Base-by-base conservation (phyloP, 2,888 invertebrate genomes). In the Dicroscelio sp. region DNA sequence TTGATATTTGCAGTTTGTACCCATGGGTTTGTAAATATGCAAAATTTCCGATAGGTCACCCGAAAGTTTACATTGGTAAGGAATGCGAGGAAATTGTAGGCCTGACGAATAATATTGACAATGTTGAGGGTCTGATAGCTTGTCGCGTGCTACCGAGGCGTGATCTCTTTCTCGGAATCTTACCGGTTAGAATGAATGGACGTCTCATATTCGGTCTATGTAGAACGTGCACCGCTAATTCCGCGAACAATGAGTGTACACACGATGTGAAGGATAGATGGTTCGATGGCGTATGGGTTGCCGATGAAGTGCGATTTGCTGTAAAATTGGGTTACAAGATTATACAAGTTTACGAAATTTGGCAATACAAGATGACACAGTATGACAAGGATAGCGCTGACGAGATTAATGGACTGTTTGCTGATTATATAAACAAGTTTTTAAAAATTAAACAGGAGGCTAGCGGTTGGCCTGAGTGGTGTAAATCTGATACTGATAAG, bases 11-110 rank as follows among this genome's bases (percentile, higher is more conserved):
- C 23, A 30, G n/a, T 63, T n/a, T 60, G 23, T 75, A 58, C 25
- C 75, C 75, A 5, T 58, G 55, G 58, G 75, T 75, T 0, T 75
- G 58, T 55, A 78, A 43, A 63, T 27, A 78, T 20, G 63, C 60
- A 12, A 60, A 38, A 27, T 78, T 63, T 43, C 78, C 78, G 0
- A 30, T 78, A 3, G 63, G 63, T 23, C 78, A 78, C 33, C 78
- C 60, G 5, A 25, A 60, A 43, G 43, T 78, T 4, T 63, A 63
- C 35, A 6, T 63, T 12, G 63, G 63, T n/a, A n/a, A 35, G 3
- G 63, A 78, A 5, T 48, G 48, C n/a, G n/a, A n/a, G n/a, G n/a
- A n/a, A n/a, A n/a, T n/a, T n/a, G n/a, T n/a, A n/a, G n/a, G n/a
- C n/a, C n/a, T n/a, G n/a, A n/a, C n/a, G n/a, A n/a, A n/a, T n/a